Evolutionary conservation across 2,888 invertebrate genomes (phyloP), one percentile per base, ranked within the genome.

Genomic region (Pterostichus niger): DNA sequence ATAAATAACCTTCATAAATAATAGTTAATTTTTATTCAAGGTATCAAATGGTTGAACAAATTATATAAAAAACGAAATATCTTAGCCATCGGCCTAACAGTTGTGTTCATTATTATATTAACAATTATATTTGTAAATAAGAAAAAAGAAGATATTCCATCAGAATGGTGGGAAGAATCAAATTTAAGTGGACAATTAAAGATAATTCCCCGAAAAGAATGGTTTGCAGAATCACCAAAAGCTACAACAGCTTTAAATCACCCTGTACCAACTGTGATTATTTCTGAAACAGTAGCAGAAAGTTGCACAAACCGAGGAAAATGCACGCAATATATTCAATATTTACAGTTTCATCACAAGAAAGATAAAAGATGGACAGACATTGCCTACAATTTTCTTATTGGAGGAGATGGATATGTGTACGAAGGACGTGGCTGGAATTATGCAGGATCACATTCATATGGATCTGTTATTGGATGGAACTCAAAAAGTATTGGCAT

Each of bases 361-460:
- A 94, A 95, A 85, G 92, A 92, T 17, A 89, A 88, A 82, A 88
- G 90, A 0, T 94, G 93, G 92, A 91, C 90, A 83, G 96, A 96
- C 87, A 95, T 96, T 24, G 93, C 91, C 0, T 96, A 95, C 88
- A 96, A 95, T 87, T 97, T 96, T 86, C 89, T 96, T 1, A 92
- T 96, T 1, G 96, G 95, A 0, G 95, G 95, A 7, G 96, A 96
- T 87, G 96, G 96, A 0, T 91, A 92, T 7, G 94, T 93, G 0
- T 96, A 95, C 88, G 93, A 92, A 85, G 96, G 95, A 0, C 95
- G 95, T 0, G 95, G 95, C 0, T 96, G 96, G 96, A 92, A 94
- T 85, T 89, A 89, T 83, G 90, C 93, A 59, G 96, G 96, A 0
- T 94, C 96, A 0, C 96, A 96, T 86, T 92, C 95, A 0, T 91